phyloP scores from a whole-genome alignment of 2,113 vertebrate genomes.

The Perca schrenkii region DNA sequence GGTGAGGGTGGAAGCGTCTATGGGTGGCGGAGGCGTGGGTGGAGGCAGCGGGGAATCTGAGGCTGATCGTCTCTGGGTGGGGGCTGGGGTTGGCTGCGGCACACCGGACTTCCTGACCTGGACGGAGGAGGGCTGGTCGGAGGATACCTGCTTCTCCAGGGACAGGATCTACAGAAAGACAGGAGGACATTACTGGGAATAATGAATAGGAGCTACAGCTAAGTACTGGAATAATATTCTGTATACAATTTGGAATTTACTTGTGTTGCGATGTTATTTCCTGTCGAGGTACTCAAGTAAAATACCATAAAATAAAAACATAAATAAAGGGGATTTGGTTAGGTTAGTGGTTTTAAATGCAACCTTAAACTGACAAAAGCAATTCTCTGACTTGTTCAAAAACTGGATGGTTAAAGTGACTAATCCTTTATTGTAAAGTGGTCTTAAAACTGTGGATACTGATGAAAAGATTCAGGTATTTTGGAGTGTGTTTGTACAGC shows the following conservation, averaged over 20 bases:
- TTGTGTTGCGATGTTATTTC: background rate
- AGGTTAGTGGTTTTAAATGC: background rate
- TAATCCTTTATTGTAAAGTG: background rate
- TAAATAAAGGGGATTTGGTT: background rate
- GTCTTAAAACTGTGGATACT: background rate
- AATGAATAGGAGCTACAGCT: background rate
- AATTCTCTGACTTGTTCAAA: background rate
- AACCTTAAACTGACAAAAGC: background rate
- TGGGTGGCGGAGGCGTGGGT: conserved; percentile 42
- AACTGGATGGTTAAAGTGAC: background rate
- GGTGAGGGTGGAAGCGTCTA: conserved; percentile 76
- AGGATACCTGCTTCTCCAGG: conserved; percentile 87
- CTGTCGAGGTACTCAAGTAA: background rate
- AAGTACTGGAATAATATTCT: background rate
- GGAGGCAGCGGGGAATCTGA: conserved; percentile 63
- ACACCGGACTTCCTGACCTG: conserved; percentile 89
- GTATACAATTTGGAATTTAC: background rate
- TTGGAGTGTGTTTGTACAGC: background rate
- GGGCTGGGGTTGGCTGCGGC: conserved; percentile 43
- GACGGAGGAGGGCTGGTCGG: conserved; percentile 90
- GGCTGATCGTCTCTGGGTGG: conserved; percentile 46
- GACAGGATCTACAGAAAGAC: conserved; percentile 87
- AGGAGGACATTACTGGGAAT: background rate
- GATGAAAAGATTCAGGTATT: background rate
- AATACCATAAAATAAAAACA: background rate